A percentile compares a stretch with the other conserved stretches of the same genome.
Evolutionary conservation across 2,888 invertebrate genomes (phyloP).

Genomic region (Polydesmus complanatus): DNA sequence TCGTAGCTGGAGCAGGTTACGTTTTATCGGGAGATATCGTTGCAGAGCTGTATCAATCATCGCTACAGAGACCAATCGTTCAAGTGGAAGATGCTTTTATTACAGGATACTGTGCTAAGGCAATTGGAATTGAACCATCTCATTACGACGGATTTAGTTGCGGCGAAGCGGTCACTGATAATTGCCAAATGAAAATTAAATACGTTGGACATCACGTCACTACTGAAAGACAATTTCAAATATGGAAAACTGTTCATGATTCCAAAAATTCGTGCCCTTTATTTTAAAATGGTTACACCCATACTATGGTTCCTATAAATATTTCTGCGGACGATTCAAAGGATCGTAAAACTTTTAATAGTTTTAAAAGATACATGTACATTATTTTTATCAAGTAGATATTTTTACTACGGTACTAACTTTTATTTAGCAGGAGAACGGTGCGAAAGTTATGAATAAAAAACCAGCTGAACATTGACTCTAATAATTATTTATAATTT

Average conservation of each 20-base stretch:
- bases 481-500: no score
- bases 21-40: conserved; percentile 27
- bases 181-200: conserved; percentile 21
- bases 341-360: no score
- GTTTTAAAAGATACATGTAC: no score
- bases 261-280: background rate
- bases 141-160: conserved; percentile 23
- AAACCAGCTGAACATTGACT: no score
- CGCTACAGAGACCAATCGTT: conserved; percentile 21
- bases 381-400: no score
- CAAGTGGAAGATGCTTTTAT: conserved; percentile 32
- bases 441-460: no score
- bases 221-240: conserved; percentile 19
- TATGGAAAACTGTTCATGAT: conserved; percentile 9
- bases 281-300: no score
- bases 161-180: conserved; percentile 22
- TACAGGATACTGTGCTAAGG: conserved; percentile 25
- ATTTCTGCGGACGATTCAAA: no score
- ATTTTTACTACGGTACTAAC: no score
- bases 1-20: conserved; percentile 32
- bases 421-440: no score
- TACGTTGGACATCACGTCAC: conserved; percentile 24
- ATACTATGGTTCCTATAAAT: no score
- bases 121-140: conserved; percentile 20
- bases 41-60: conserved; percentile 25